Evolutionary conservation across 2,888 invertebrate species (phyloP).

Genomic region (Oscheius sp.): DNA sequence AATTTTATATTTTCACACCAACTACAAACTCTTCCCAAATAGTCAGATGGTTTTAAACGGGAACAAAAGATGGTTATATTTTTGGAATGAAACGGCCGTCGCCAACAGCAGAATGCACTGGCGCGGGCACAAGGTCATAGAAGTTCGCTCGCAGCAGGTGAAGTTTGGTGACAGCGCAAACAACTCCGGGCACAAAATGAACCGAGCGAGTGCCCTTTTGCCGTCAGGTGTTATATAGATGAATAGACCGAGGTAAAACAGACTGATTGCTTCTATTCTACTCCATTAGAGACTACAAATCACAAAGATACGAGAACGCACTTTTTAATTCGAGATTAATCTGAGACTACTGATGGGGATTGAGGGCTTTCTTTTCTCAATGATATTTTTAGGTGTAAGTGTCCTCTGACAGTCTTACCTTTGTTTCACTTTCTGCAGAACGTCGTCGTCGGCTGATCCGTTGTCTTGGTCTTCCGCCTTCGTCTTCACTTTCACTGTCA

Average conservation of each 20-base stretch:
- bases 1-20: too few species aligned
- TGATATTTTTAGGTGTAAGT: too few species aligned
- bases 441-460: background rate
- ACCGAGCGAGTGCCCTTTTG: too few species aligned
- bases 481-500: constrained; percentile 17
- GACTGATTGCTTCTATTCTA: background rate
- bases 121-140: constrained; percentile 11
- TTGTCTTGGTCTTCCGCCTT: background rate
- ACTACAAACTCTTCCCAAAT: too few species aligned
- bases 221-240: too few species aligned
- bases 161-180: constrained; percentile 28
- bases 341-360: too few species aligned
- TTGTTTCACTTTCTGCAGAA: background rate
- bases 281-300: background rate
- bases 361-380: too few species aligned
- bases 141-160: constrained; percentile 16
- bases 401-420: too few species aligned
- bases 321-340: too few species aligned
- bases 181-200: background rate
- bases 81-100: background rate
- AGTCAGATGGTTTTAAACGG: background rate
- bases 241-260: too few species aligned
- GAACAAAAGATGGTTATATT: background rate
- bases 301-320: too few species aligned
- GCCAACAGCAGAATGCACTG: background rate